Conservation (phyloP, 2,797 vertebrate species). For the Prunella strophiata region DNA sequence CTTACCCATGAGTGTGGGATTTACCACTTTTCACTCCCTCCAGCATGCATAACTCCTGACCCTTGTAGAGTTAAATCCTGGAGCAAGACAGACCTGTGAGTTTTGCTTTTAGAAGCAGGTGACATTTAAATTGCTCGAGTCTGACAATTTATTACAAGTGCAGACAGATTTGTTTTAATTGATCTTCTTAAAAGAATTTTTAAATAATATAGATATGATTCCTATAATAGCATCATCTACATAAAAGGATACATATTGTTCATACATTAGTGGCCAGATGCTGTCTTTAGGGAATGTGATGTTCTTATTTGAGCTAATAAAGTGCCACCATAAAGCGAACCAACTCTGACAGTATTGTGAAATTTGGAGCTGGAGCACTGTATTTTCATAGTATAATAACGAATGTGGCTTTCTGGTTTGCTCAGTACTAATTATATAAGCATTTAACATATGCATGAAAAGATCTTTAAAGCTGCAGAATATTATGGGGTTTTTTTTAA, state of each 20-base stretch:
- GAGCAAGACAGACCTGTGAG: conserved; percentile 36
- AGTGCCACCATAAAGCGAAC: conserved; percentile 46
- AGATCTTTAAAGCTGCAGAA: conserved; percentile 71
- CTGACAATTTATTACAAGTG: conserved; percentile 37
- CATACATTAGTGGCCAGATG: conserved; percentile 61
- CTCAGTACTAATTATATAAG: conserved; percentile 80
- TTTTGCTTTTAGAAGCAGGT: conserved; percentile 36
- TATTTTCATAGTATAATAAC: conserved; percentile 74
- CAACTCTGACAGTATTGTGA: conserved; percentile 41
- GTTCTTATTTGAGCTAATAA: conserved; percentile 63
- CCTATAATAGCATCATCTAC: conserved; percentile 3
- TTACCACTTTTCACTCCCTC: conserved; percentile 31
- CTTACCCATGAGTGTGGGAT: background rate
- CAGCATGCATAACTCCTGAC: conserved; percentile 47
- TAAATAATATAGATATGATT: background rate
- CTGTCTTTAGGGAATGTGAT: conserved; percentile 81
- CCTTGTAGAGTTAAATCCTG: conserved; percentile 61
- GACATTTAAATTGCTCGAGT: conserved; percentile 18
- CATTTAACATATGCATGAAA: conserved; percentile 82
- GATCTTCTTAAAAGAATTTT: conserved; percentile 11
- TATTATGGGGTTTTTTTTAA: conserved; percentile 23
- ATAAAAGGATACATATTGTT: conserved; percentile 12
- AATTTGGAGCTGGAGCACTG: conserved; percentile 82
- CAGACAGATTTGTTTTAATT: conserved; percentile 54
- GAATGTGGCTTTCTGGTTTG: conserved; percentile 80